Conservation (phyloP, 2,888 invertebrate species). For the Rhorus exstirpatorius region DNA sequence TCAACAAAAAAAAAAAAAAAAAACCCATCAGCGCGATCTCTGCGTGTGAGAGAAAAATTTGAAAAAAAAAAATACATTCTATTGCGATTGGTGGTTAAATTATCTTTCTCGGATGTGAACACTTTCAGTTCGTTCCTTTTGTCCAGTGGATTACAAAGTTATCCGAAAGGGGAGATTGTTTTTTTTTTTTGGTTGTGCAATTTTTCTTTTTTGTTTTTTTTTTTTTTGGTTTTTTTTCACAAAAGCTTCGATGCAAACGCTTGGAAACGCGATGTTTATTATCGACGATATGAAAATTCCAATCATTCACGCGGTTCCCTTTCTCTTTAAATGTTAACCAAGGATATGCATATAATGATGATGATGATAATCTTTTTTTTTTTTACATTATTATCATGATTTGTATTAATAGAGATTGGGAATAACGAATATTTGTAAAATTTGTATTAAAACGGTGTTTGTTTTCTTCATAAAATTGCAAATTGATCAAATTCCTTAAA, state of each 20-base stretch:
- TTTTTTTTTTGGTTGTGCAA: too few relatives aligned
- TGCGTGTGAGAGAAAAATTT: not conserved
- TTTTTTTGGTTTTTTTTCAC: conserved; percentile 13
- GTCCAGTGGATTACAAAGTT: too few relatives aligned
- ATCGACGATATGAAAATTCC: conserved; percentile 71
- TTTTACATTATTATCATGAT: conserved; percentile 20
- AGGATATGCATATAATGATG: conserved; percentile 24
- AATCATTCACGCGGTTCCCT: conserved; percentile 73
- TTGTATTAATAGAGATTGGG: conserved; percentile 15
- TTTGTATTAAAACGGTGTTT: conserved; percentile 4
- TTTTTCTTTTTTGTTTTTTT: conserved; percentile 6
- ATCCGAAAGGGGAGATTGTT: too few relatives aligned
- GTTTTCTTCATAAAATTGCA: conserved; percentile 1
- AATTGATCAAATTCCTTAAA: not conserved
- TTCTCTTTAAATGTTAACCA: conserved; percentile 73
- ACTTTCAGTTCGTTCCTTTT: too few relatives aligned
- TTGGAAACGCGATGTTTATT: conserved; percentile 65
- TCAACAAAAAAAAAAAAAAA: too few relatives aligned
- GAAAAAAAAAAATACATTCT: not conserved
- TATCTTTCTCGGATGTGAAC: too few relatives aligned
- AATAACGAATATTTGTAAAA: conserved; percentile 9
- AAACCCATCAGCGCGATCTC: too few relatives aligned
- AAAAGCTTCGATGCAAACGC: conserved; percentile 49
- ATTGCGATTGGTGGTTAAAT: too few relatives aligned
- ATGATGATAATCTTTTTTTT: too few relatives aligned